Percentiles rank a stretch among this genome's conserved stretches.
phyloP scores from a whole-genome alignment of 2,888 invertebrate genomes.

The Griposia aprilina region DNA sequence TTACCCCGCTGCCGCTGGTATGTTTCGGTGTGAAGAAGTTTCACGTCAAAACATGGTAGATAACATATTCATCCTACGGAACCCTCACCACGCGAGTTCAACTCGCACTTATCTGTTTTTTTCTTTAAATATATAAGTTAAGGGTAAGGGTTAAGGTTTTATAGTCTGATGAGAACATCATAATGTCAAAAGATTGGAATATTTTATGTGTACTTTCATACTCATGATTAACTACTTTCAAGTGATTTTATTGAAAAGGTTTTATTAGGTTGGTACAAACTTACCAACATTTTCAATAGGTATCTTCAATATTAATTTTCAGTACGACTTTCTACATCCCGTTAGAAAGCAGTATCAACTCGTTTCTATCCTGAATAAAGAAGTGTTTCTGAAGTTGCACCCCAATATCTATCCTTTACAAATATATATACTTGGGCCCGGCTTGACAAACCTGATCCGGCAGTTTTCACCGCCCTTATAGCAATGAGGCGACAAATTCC shows the following conservation, averaged over 20 bases:
- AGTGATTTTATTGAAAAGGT: not conserved
- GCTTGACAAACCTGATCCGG: conserved; percentile 6
- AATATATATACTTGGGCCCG: not conserved
- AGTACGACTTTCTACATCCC: not conserved
- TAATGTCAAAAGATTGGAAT: not conserved
- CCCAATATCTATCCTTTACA: not conserved
- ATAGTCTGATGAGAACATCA: not conserved
- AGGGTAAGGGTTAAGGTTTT: not conserved
- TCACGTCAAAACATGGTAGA: too few relatives aligned
- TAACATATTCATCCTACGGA: too few relatives aligned
- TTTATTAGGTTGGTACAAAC: not conserved
- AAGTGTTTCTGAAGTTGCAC: not conserved
- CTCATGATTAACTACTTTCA: not conserved
- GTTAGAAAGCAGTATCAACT: not conserved
- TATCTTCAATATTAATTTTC: not conserved
- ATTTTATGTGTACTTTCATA: not conserved
- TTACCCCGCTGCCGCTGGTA: too few relatives aligned
- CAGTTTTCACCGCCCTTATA: not conserved
- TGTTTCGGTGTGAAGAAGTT: too few relatives aligned
- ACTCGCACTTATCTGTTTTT: too few relatives aligned
- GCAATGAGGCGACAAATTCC: conserved; percentile 35
- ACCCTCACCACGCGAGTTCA: too few relatives aligned
- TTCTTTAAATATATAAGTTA: too few relatives aligned
- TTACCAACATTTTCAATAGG: not conserved
- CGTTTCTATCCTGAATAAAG: not conserved